Evolutionary conservation across 2,797 vertebrate genomes (phyloP), one percentile per base, ranked within the genome.

Genomic region (Pseudochromis fuscus): DNA sequence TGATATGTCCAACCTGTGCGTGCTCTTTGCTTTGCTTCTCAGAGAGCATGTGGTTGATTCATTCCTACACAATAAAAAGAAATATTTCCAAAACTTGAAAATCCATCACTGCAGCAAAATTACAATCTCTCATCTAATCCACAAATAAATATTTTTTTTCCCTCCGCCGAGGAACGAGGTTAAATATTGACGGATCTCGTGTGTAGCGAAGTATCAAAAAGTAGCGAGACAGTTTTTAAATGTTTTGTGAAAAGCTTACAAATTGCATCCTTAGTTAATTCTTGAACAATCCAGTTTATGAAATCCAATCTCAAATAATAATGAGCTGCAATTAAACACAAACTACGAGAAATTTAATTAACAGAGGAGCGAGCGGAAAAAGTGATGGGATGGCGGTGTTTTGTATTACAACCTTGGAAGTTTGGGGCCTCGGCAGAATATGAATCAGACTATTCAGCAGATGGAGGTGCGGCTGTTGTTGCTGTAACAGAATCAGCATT

Each of bases 401-500:
- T 49, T 75, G 24, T 72, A 24, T 70, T 67, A 58, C 69, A 73
- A 61, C 60, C 55, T 52, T 51, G 52, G 66, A 77, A 71, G 75
- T 79, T 89, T 75, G 63, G 24, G 76, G 66, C 72, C 79, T 78
- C 65, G 7, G 16, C 66, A 76, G 82, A 83, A 67, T 45, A 53
- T 52, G 70, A 86, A 87, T 84, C 56, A 79, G 78, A 65, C 72
- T 55, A 59, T 76, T 84, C 78, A 84, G 85, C 86, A 88, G 85
- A 90, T 84, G 84, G 81, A 79, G 67, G 67, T 66, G 71, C 59
- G 59, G 67, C 79, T 75, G 72, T 83, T 87, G 74, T 76, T 79
- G 74, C 79, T 79, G 46, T 69, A 79, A 82, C 80, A 75, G 85
- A 86, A 88, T 91, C 86, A 89, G 87, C 87, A 88, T 83, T 86